A percentile compares a stretch with the other conserved stretches of the same genome.
phyloP scores from a whole-genome alignment of 2,797 vertebrate genomes.

The Dendrocincla tyrannina region DNA sequence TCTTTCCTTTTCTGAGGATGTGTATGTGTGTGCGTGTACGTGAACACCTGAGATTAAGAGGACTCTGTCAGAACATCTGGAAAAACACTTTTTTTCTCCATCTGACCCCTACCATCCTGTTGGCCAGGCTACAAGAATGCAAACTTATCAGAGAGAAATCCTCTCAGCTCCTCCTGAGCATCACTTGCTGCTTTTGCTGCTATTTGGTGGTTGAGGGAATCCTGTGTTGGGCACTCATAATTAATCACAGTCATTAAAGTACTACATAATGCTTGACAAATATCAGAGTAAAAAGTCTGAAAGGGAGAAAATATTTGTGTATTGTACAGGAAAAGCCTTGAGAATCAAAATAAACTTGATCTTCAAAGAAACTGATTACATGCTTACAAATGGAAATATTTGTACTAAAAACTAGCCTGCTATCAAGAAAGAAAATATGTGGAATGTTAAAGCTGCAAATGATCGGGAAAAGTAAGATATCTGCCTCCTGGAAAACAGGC shows the following conservation, averaged over 20 bases:
- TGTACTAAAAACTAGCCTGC: neutral
- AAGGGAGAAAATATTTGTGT: neutral
- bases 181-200: neutral
- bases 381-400: neutral
- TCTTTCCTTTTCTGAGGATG: neutral
- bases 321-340: neutral
- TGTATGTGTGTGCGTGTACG: accelerated
- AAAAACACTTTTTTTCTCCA: neutral
- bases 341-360: neutral
- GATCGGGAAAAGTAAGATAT: neutral
- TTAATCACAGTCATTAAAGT: neutral
- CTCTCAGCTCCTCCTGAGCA: neutral
- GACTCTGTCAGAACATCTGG: neutral
- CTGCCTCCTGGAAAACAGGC: neutral
- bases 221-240: neutral
- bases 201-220: neutral
- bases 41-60: neutral
- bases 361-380: neutral
- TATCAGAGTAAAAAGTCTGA: neutral
- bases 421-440: neutral
- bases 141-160: neutral
- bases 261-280: neutral
- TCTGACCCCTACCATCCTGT: neutral
- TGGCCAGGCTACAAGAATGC: neutral
- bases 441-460: neutral